Evolutionary conservation across 2,113 vertebrate species (phyloP).

Genomic region (Datnioides undecimradiatus): DNA sequence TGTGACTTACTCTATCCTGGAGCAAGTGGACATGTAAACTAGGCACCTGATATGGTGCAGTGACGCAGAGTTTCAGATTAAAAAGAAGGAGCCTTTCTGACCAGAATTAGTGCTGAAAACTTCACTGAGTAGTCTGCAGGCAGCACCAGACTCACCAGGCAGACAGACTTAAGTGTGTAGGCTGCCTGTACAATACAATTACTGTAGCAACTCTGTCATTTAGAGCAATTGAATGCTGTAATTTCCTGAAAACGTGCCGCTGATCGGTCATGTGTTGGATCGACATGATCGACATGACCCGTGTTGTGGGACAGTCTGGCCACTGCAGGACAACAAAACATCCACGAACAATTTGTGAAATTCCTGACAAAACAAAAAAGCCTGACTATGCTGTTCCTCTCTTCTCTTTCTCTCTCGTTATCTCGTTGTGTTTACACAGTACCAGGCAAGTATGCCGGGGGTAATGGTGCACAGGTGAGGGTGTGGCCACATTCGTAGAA

Average conservation of each 20-base stretch:
- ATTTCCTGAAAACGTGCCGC: background rate
- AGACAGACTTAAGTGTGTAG: background rate
- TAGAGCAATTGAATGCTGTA: background rate
- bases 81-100: background rate
- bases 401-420: background rate
- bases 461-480: conserved; percentile 45
- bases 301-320: background rate
- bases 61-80: background rate
- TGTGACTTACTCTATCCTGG: background rate
- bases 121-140: background rate
- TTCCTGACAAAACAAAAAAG: background rate
- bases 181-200: background rate
- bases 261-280: conserved; percentile 1
- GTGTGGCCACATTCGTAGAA: conserved; percentile 31
- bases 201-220: background rate
- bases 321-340: conserved; percentile 13
- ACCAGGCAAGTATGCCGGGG: background rate
- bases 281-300: conserved; percentile 20
- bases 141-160: background rate
- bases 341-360: background rate
- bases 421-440: background rate
- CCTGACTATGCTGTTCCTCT: background rate
- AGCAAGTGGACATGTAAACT: background rate
- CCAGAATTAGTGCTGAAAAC: background rate
- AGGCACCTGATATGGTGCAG: background rate